Conservation (phyloP, 1,140 invertebrate species). For the Drosophila neocordata region DNA sequence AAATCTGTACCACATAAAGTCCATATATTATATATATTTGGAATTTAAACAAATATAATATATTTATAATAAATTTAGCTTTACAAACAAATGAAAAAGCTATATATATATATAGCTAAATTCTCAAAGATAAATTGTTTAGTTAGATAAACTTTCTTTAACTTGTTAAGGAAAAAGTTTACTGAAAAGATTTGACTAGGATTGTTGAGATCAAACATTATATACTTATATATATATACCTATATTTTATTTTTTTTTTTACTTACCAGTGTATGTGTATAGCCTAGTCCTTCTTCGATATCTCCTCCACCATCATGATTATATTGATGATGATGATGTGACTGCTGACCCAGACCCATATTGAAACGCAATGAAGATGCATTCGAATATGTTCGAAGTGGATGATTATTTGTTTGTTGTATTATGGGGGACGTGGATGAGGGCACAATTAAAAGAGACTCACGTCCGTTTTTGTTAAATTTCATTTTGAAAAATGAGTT, state of each 20-base stretch:
- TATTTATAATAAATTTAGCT: neutral
- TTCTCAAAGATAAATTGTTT: too few species aligned
- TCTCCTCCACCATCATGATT: slow-evolving; percentile 61
- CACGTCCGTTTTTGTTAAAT: slow-evolving; percentile 53
- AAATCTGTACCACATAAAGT: neutral
- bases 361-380: slow-evolving; percentile 63
- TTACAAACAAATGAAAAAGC: too few species aligned
- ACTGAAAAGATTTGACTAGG: too few species aligned
- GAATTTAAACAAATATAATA: neutral
- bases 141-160: slow-evolving; percentile 6
- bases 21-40: neutral
- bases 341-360: slow-evolving; percentile 37
- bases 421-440: slow-evolving; percentile 30
- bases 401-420: slow-evolving; percentile 15
- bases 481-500: slow-evolving; percentile 50
- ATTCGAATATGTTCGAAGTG: slow-evolving; percentile 68
- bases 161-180: neutral
- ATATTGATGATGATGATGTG: slow-evolving; percentile 50
- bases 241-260: too few species aligned
- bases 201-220: too few species aligned
- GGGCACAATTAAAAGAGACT: slow-evolving; percentile 66
- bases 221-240: too few species aligned
- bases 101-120: too few species aligned
- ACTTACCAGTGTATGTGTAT: slow-evolving; percentile 92
- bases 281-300: slow-evolving; percentile 88